Evolutionary conservation across 2,888 invertebrate species (phyloP), one percentile per base, ranked within the genome.

Genomic region (Melinaea menophilus): DNA sequence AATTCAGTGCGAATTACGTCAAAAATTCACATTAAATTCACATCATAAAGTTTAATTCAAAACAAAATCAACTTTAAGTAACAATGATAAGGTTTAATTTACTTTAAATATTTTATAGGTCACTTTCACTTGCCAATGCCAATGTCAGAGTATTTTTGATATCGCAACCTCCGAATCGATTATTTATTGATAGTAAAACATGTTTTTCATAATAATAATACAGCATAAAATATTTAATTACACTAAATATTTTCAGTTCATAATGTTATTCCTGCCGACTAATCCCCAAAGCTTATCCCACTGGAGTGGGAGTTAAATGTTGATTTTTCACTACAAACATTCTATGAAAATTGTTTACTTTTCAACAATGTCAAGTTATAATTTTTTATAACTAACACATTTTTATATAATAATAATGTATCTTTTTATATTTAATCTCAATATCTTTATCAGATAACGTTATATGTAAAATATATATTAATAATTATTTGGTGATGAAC

Each of bases 71-170:
- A 69, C 45, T 71, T 46, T 46, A 69, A 69, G 63, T 63, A 64
- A 63, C 34, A 0, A 0, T 5, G 7, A 41, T 71, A 76, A 62
- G 66, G 70, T 72, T 59, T 31, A 48, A 12, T 75, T 73, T 69
- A 11, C 33, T 47, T 22, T 59, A 67, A 46, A 3, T 37, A 34
- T 69, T 69, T 59, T 69, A 64, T 72, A 75, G 72, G 74, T 71
- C 80, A 87, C 87, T 88, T 88, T 88, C 88, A 85, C 88, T 83
- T 77, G 78, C 41, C 84, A 86, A 81, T 87, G 82, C 82, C 88
- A 89, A 88, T 89, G 88, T 88, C 88, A 89, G 82, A 58, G 80
- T 81, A 84, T 88, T 86, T 86, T 86, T 85, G 81, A 75, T 76
- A 75, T 77, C 80, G 80, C 70, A 75, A 61, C 65, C 66, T 71